phyloP scores from a whole-genome alignment of 2,888 invertebrate species.

The Agrochola macilenta region DNA sequence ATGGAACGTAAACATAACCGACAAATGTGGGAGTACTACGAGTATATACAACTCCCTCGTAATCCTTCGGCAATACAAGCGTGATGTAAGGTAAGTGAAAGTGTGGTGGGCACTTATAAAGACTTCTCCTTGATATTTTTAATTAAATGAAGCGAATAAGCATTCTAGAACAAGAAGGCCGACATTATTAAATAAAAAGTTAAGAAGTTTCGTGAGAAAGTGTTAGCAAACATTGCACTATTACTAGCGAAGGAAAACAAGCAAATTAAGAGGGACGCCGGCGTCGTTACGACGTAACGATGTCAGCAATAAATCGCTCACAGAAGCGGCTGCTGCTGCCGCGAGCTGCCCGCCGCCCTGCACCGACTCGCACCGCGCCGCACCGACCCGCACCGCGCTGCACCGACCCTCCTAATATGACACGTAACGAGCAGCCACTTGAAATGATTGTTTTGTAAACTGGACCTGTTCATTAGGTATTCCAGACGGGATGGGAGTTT shows the following conservation, averaged over 20 bases:
- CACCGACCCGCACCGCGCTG: no score
- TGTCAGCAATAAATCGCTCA: conserved; percentile 13
- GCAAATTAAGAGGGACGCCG: not conserved
- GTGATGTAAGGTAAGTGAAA: not conserved
- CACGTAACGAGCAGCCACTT: not conserved
- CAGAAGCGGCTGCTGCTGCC: not conserved
- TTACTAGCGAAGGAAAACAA: conserved; percentile 4
- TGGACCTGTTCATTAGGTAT: not conserved
- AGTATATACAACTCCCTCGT: not conserved
- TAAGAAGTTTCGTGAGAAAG: not conserved
- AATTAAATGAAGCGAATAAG: not conserved
- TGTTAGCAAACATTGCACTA: not conserved
- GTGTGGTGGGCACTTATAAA: not conserved
- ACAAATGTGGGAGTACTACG: no score
- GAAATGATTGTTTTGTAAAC: conserved; percentile 7
- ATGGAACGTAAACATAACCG: not conserved
- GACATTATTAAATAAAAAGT: conserved; percentile 16
- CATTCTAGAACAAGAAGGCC: not conserved
- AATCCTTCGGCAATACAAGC: not conserved
- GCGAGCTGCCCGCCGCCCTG: not conserved
- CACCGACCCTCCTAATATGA: not conserved
- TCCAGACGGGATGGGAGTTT: not conserved
- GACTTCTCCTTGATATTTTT: not conserved
- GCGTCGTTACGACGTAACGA: not conserved
- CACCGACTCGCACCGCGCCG: not conserved